Conservation (phyloP, 1,140 invertebrate species). For the Mamestra configurata region DNA sequence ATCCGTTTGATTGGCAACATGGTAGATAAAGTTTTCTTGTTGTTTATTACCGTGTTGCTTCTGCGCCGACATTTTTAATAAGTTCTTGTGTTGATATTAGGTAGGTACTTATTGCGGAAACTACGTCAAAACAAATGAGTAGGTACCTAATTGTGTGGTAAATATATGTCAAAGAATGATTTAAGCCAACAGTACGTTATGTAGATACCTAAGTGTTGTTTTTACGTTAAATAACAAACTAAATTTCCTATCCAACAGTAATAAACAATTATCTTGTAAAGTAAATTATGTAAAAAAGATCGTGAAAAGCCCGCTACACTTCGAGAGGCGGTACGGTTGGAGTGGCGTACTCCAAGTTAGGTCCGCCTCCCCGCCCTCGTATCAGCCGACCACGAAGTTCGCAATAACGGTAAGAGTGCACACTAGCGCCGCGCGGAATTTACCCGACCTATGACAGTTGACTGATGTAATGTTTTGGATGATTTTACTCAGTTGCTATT, state of each 20-base stretch:
- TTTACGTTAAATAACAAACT: too few species aligned
- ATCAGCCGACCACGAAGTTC: conserved; percentile 46
- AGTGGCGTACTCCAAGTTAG: conserved; percentile 55
- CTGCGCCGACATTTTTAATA: too few species aligned
- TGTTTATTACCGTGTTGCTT: too few species aligned
- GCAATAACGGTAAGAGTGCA: conserved; percentile 64
- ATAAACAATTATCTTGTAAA: conserved; percentile 27
- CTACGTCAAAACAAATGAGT: too few species aligned
- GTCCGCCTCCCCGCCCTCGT: conserved; percentile 53
- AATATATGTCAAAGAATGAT: too few species aligned
- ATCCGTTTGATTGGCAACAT: too few species aligned
- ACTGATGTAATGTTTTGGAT: conserved; percentile 35
- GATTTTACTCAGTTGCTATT: neutral
- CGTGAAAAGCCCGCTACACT: conserved; percentile 15
- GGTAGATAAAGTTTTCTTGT: too few species aligned
- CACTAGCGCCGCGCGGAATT: conserved; percentile 61
- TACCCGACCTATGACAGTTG: conserved; percentile 52
- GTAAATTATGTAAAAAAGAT: conserved; percentile 31
- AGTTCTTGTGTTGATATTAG: too few species aligned
- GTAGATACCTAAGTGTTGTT: too few species aligned
- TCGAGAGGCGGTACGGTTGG: conserved; percentile 50
- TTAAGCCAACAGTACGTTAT: too few species aligned
- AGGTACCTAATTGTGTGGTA: too few species aligned
- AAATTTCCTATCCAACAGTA: neutral
- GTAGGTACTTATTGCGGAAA: too few species aligned